phyloP scores from a whole-genome alignment of 2,888 invertebrate species.

The Heteropelma amictum region DNA sequence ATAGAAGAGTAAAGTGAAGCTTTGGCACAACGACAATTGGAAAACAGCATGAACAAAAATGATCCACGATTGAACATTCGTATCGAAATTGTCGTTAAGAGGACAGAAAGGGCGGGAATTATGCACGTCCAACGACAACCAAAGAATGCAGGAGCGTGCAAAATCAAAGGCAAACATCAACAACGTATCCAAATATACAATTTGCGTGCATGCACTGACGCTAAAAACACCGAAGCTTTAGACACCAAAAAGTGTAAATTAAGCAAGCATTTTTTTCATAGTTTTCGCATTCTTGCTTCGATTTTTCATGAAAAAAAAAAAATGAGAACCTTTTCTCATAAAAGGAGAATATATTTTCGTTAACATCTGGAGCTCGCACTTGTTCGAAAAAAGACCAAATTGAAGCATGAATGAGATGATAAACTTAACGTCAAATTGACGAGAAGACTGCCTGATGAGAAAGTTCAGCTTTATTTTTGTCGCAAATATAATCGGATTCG shows the following conservation, averaged over 20 bases:
- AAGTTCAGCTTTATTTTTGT: constrained; percentile 10
- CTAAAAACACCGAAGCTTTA: constrained; percentile 39
- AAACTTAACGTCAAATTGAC: constrained; percentile 26
- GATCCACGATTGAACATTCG: constrained; percentile 29
- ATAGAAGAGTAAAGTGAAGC: constrained; percentile 24
- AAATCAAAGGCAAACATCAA: constrained; percentile 42
- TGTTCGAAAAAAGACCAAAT: not conserved
- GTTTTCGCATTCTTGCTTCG: constrained; percentile 40
- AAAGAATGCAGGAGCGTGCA: not conserved
- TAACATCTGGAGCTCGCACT: not conserved
- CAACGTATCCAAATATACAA: constrained; percentile 39
- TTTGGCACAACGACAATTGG: constrained; percentile 13
- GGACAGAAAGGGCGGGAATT: no score
- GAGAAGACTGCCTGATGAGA: constrained; percentile 21
- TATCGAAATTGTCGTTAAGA: no score
- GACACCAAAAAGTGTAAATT: constrained; percentile 33
- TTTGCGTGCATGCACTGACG: constrained; percentile 23
- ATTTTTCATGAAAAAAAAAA: not conserved
- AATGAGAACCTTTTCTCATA: no score
- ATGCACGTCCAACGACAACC: no score
- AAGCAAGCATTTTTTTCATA: constrained; percentile 42
- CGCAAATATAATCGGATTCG: not conserved
- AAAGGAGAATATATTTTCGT: no score
- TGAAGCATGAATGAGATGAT: constrained; percentile 28
- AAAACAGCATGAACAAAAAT: constrained; percentile 24